phyloP scores from a whole-genome alignment of 2,113 vertebrate genomes.

The Ariopsis seemanni region DNA sequence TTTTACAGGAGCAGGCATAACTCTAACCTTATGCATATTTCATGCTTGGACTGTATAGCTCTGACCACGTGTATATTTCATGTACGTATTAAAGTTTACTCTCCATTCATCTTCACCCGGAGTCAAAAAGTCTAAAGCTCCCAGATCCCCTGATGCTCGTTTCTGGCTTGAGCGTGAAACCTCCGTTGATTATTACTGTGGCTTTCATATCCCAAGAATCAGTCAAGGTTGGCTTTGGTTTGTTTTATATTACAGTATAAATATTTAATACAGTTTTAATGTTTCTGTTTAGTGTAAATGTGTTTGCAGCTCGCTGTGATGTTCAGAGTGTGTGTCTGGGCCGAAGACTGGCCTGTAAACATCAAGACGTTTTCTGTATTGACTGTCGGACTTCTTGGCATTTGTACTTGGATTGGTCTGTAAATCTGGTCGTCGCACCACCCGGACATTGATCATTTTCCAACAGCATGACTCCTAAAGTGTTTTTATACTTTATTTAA shows the following conservation, averaged over 20 bases:
- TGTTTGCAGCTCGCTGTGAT: background rate
- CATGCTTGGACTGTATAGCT: background rate
- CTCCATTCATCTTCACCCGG: background rate
- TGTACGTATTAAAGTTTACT: background rate
- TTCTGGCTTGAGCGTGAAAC: background rate
- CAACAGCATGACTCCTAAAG: background rate
- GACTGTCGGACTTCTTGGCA: background rate
- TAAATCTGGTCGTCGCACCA: background rate
- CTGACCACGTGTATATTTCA: background rate
- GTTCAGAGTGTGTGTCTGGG: background rate
- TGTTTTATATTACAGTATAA: background rate
- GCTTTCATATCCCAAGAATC: background rate
- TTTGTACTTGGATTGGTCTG: background rate
- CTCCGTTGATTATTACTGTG: background rate
- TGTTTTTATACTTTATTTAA: background rate
- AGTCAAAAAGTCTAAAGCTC: background rate
- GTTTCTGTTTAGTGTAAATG: background rate
- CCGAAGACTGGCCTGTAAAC: background rate
- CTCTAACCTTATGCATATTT: background rate
- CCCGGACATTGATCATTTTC: background rate
- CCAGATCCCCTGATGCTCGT: background rate
- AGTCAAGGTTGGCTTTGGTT: background rate
- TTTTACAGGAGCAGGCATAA: background rate
- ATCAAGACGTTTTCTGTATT: background rate
- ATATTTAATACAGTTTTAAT: background rate